Evolutionary conservation across 2,113 vertebrate species (phyloP).

Genomic region (Lepisosteus oculatus): DNA sequence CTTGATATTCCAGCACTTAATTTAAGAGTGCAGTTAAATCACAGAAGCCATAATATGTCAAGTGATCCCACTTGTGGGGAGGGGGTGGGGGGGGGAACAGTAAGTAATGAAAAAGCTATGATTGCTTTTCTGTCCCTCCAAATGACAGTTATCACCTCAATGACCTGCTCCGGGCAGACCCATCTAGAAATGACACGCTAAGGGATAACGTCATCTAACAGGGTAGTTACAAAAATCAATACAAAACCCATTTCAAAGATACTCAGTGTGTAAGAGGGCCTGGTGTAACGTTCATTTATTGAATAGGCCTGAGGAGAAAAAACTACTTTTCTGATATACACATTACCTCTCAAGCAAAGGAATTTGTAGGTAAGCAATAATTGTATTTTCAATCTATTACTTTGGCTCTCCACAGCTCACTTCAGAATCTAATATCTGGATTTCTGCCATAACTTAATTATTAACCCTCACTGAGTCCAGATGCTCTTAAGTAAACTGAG

Average conservation of each 20-base stretch:
- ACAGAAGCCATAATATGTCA: conserved; percentile 98
- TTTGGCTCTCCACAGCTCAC: conserved; percentile 76
- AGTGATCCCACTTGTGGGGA: conserved; percentile 89
- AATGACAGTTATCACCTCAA: conserved; percentile 99
- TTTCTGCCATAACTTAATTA: conserved; percentile 79
- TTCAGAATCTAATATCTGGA: conserved; percentile 72
- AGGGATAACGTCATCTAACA: conserved; percentile 99
- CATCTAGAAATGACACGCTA: conserved; percentile 96
- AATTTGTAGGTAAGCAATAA: conserved; percentile 91
- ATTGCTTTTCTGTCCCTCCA: conserved; percentile 99
- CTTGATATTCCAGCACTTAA: conserved; percentile 98
- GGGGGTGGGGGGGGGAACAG: conserved; percentile 84
- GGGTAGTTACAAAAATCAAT: conserved; percentile 99
- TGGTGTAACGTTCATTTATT: conserved; percentile 97
- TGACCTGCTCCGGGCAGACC: conserved; percentile 96
- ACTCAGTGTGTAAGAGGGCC: conserved; percentile 79
- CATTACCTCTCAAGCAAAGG: conserved; percentile 82
- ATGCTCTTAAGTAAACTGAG: conserved; percentile 52
- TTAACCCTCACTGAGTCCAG: conserved; percentile 50
- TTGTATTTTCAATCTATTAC: conserved; percentile 88
- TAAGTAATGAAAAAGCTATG: conserved; percentile 99
- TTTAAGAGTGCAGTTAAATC: conserved; percentile 99
- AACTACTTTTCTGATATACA: conserved; percentile 94
- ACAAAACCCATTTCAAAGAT: conserved; percentile 99
- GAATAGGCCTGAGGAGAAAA: conserved; percentile 91